Evolutionary conservation across 1,140 invertebrate genomes (phyloP), one percentile per base, ranked within the genome.

Genomic region (Eupristina koningsbergeri): DNA sequence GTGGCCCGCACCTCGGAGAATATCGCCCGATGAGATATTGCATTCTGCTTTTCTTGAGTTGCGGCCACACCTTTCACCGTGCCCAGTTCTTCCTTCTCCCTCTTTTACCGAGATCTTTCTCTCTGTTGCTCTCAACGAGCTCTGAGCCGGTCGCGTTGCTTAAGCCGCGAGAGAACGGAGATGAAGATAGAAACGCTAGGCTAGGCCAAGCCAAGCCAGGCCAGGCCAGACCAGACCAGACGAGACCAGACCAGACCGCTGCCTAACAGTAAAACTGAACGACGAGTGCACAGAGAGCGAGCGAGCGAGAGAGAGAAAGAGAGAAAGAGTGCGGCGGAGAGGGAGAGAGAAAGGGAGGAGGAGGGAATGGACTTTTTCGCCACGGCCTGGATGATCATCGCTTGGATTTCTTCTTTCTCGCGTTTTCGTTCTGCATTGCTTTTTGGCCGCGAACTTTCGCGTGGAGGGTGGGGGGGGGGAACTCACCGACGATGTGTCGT

Each of bases 1-100:
- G 13, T 58, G 13, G 53, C 61, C 2, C 58, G 41, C 22, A 64
- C 11, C 53, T 39, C 78, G 34, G n/a, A 47, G 58, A 74, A 81
- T 81, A 81, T 74, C 41, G 80, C 71, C 26, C 81, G 85, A 89
- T 89, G 87, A 89, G 88, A 91, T 90, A 90, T 91, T 89, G 89
- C 89, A 91, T 91, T 91, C 90, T 91, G 87, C 88, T 90, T 90
- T 90, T 74, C 88, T 91, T 88, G 86, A 88, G 87, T 87, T 82
- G 22, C n/a, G 88, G 89, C 91, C 91, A 92, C 91, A 92, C 91
- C 91, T 92, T 92, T 92, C 91, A 92, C 91, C 91, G 82, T 79
- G 63, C 76, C 81, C 58, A 77, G 22, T 69, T 69, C 45, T 78
- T 83, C 34, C 64, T 78, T 29, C 47, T 74, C 69, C 79, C 53